Evolutionary conservation across 2,888 invertebrate species (phyloP), one percentile per base, ranked within the genome.

Genomic region (Drosophila nr. perissopoda): DNA sequence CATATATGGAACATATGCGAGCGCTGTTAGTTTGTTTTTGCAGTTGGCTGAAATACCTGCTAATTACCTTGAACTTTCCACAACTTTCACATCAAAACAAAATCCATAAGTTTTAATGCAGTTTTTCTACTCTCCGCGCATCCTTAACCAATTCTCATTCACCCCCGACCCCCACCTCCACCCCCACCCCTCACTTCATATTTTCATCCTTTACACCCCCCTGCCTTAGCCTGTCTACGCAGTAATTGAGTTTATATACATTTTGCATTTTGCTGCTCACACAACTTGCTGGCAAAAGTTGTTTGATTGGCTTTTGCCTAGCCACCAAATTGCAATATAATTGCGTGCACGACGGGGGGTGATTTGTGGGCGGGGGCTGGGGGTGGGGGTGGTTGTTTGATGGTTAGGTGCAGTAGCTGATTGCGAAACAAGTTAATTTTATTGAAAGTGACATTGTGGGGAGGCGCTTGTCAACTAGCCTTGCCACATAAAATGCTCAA

Each of bases 271-370:
- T 80, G 65, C 60, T 65, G 60, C 65, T 72, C 73, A 61, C 66
- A 48, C 56, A 60, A 54, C 45, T 67, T 49, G 81, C 83, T 84
- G 54, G 69, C 63, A 69, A 81, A 85, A 88, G 79, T 85, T 83
- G 88, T 87, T 86, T 89, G 84, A 88, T 88, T 90, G 90, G 90
- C 82, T 88, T 87, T 90, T 79, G 76, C 78, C 78, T 78, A 80
- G 83, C 82, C 69, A 84, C 86, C 77, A 90, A 89, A 89, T 90
- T 90, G 85, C 79, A 85, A 85, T 87, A 89, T 89, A 90, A 89
- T 90, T 89, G 90, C 78, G 67, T 65, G 57, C 65, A 67, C n/a
- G 18, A 4, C 8, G 18, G n/a, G 8, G 10, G 38, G 42, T 11
- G 36, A 7, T 45, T 16, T n/a, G 27, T 2, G 13, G 45, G 3